Evolutionary conservation across 2,888 invertebrate species (phyloP).

Genomic region (Pasiphila rectangulata): DNA sequence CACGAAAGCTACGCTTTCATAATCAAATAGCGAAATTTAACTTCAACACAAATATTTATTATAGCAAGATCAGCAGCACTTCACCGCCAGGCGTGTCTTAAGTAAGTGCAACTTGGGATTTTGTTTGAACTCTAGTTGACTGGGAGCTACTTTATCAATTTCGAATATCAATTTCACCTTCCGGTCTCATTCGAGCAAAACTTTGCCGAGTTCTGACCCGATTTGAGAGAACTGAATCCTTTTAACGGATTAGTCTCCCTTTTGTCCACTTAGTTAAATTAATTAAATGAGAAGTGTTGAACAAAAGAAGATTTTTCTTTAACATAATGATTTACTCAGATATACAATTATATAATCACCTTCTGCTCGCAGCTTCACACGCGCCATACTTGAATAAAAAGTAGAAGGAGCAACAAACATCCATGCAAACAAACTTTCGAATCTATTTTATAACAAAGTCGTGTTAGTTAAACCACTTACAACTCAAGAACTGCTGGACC

Average conservation of each 20-base stretch:
- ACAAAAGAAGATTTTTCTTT: too few species aligned
- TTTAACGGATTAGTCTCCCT: background rate
- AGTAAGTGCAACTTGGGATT: conserved; percentile 38
- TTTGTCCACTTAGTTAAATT: background rate
- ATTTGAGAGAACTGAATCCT: conserved; percentile 7
- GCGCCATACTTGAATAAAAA: too few species aligned
- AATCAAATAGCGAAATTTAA: too few species aligned
- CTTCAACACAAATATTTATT: background rate
- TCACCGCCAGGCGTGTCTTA: background rate
- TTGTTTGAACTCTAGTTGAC: conserved; percentile 29
- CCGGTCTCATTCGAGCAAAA: conserved; percentile 29
- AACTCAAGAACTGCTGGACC: too few species aligned
- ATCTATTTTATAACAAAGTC: too few species aligned
- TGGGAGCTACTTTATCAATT: conserved; percentile 24
- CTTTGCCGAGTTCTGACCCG: conserved; percentile 9
- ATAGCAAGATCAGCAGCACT: background rate
- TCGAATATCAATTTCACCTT: conserved; percentile 21
- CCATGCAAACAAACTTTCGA: too few species aligned
- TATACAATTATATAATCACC: too few species aligned
- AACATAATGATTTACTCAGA: too few species aligned
- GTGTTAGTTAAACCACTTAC: too few species aligned
- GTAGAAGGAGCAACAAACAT: too few species aligned
- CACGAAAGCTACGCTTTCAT: too few species aligned
- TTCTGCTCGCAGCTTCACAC: too few species aligned
- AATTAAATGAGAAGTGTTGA: background rate